A percentile compares a stretch with the other conserved stretches of the same genome.
phyloP scores from a whole-genome alignment of 2,113 vertebrate genomes.

The Aleadryas rufinucha region DNA sequence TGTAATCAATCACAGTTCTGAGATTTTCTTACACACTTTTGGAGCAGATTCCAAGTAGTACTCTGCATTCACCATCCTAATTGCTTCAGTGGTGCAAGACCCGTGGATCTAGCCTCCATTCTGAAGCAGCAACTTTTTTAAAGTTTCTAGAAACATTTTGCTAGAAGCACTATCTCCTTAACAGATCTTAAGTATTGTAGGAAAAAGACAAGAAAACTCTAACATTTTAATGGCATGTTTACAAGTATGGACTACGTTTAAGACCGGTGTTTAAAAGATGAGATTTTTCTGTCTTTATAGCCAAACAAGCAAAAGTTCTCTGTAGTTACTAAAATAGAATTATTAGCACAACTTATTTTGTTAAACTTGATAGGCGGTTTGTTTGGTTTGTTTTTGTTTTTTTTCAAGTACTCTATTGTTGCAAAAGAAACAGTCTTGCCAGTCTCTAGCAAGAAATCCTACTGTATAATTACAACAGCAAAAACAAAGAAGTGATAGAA shows the following conservation, averaged over 20 bases:
- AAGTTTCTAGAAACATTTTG: background rate
- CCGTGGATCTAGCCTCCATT: accelerated
- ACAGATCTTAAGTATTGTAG: background rate
- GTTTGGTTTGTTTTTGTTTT: background rate
- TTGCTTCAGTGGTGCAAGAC: background rate
- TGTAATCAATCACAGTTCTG: background rate
- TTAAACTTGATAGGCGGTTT: accelerated
- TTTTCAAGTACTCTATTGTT: background rate
- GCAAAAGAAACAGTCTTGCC: background rate
- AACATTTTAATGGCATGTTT: accelerated
- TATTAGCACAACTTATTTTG: background rate
- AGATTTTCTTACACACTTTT: background rate
- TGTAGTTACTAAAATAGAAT: background rate
- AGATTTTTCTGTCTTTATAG: background rate
- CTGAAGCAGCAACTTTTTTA: background rate
- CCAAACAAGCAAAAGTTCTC: background rate
- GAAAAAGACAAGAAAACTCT: background rate
- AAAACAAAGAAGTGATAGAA: background rate
- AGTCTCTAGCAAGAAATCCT: background rate
- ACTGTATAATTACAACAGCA: background rate
- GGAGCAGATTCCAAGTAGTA: background rate
- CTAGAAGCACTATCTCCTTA: background rate
- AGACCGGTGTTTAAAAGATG: background rate
- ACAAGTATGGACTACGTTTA: background rate
- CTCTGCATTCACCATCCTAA: background rate